These are phyloP conservation scores for Xestia ashworthii DNA, from an alignment of 2,888 invertebrate species.

Conservation along the genomic window DNA sequence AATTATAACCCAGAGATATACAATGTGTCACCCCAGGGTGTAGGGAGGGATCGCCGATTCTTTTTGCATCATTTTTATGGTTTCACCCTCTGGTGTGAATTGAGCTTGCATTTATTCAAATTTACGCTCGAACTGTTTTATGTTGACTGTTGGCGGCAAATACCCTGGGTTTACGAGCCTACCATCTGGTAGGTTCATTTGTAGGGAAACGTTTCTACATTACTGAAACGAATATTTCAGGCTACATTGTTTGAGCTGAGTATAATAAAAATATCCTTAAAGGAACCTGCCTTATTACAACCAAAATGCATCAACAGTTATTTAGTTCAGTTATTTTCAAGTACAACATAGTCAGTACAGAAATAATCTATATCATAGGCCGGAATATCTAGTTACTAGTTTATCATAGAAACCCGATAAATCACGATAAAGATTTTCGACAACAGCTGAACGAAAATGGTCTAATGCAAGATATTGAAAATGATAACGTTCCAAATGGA, in stretches of 20 bases:
- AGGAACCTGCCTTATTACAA: not conserved
- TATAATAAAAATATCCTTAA: not conserved
- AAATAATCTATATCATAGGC: conserved; percentile 56
- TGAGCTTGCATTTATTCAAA: conserved; percentile 64
- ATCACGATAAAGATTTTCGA: conserved; percentile 61
- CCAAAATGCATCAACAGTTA: conserved; percentile 12
- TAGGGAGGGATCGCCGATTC: conserved; percentile 55
- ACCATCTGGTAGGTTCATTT: conserved; percentile 54
- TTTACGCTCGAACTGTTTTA: conserved; percentile 57
- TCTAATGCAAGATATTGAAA: conserved; percentile 55
- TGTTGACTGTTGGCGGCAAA: conserved; percentile 53
- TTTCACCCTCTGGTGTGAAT: conserved; percentile 75
- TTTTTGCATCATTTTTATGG: conserved; percentile 80
- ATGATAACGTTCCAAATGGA: conserved; percentile 32
- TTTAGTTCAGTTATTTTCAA: conserved; percentile 15
- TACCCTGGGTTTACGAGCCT: conserved; percentile 57
- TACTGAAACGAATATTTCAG: conserved; percentile 22
- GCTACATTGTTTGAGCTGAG: conserved; percentile 15
- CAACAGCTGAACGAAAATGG: conserved; percentile 42
- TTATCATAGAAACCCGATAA: conserved; percentile 71
- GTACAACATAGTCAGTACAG: conserved; percentile 5
- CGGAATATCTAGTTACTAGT: conserved; percentile 57
- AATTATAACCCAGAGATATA: conserved; percentile 18
- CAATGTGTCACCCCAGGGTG: conserved; percentile 24
- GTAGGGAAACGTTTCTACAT: conserved; percentile 28